Evolutionary conservation across 1,140 invertebrate genomes (phyloP).

Genomic region (Drosophila insularis): DNA sequence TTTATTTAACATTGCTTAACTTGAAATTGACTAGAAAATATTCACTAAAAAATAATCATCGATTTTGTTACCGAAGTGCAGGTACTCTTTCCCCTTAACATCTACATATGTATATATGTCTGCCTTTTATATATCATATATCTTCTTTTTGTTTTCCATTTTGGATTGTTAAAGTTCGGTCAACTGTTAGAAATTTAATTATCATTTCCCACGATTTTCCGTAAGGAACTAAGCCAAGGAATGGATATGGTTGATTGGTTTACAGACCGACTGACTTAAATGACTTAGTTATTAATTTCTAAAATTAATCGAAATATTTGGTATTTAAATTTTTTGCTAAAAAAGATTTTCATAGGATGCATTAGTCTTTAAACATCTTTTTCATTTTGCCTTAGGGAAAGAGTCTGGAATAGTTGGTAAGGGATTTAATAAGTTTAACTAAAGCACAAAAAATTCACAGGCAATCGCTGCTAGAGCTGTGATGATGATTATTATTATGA

Average conservation of each 20-base stretch:
- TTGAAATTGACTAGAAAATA: slow-evolving; percentile 33
- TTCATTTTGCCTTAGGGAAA: neutral
- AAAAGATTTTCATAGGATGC: neutral
- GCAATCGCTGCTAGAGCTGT: slow-evolving; percentile 27
- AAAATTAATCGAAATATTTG: neutral
- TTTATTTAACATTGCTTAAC: slow-evolving; percentile 29
- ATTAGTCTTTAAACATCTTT: neutral
- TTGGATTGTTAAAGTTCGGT: too few relatives aligned
- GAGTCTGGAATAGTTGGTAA: slow-evolving; percentile 6
- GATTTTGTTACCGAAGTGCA: neutral
- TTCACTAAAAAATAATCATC: neutral
- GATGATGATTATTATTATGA: slow-evolving; percentile 20
- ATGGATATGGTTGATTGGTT: too few relatives aligned
- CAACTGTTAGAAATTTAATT: too few relatives aligned
- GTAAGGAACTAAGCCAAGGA: neutral
- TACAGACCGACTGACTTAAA: neutral
- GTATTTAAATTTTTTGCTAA: neutral
- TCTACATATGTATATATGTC: too few relatives aligned
- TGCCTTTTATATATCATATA: too few relatives aligned
- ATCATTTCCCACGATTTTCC: neutral
- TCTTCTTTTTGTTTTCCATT: too few relatives aligned
- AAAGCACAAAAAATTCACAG: slow-evolving; percentile 33
- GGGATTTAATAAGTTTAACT: slow-evolving; percentile 39
- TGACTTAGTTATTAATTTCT: neutral
- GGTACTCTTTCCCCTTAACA: slow-evolving; percentile 18